These are phyloP conservation scores for Aphidius ervi DNA, from an alignment of 1,140 invertebrate genomes.

Conservation along the genomic window DNA sequence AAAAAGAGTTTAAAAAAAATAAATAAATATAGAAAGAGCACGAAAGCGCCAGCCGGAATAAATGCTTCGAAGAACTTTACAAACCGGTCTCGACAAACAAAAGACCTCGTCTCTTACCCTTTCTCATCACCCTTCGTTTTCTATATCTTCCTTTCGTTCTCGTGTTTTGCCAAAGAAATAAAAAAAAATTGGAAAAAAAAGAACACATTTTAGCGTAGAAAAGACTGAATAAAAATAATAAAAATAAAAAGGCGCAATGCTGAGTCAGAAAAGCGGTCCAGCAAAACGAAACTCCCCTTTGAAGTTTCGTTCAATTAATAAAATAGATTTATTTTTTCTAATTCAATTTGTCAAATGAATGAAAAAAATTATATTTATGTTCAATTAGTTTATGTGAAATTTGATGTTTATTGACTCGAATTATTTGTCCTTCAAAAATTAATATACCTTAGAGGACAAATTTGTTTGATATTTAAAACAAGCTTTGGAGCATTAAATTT, in stretches of 20 bases:
- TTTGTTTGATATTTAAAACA: too few species aligned
- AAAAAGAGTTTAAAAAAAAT: constrained; percentile 16
- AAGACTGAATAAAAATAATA: too few species aligned
- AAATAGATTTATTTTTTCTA: not conserved
- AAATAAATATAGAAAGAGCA: constrained; percentile 15
- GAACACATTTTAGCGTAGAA: too few species aligned
- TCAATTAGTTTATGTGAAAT: too few species aligned
- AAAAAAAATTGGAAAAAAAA: constrained; percentile 5
- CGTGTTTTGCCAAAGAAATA: constrained; percentile 2
- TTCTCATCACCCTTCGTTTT: constrained; percentile 12
- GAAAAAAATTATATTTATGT: too few species aligned
- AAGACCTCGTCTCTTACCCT: constrained; percentile 30
- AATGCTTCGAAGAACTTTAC: constrained; percentile 43
- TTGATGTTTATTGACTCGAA: too few species aligned
- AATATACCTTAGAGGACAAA: too few species aligned
- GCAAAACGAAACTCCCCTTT: not conserved
- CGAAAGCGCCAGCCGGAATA: constrained; percentile 30
- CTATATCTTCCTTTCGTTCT: constrained; percentile 14
- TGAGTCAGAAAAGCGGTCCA: constrained; percentile 11
- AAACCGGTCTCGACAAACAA: constrained; percentile 45
- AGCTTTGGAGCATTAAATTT: too few species aligned
- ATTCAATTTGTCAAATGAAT: too few species aligned
- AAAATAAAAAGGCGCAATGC: not conserved
- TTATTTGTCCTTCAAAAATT: too few species aligned
- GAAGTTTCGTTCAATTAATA: constrained; percentile 12